Evolutionary conservation across 2,888 invertebrate species (phyloP).

Genomic region (Himalopsyche tibetana): DNA sequence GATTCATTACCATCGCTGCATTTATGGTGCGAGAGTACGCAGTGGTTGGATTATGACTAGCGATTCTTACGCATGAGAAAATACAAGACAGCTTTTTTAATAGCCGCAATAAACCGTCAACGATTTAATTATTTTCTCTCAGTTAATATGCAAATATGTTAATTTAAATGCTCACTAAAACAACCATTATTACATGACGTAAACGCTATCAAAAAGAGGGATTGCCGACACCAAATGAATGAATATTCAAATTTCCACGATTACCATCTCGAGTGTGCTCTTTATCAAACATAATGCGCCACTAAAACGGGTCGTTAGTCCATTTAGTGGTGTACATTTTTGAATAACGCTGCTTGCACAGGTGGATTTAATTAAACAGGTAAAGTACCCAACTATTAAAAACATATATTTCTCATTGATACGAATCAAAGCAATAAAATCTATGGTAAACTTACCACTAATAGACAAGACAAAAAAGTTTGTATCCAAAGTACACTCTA

Average conservation of each 20-base stretch:
- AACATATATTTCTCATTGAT: slow-evolving; percentile 19
- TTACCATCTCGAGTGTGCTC: slow-evolving; percentile 41
- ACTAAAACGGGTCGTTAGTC: slow-evolving; percentile 44
- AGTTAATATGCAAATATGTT: slow-evolving; percentile 36
- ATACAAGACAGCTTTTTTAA: not conserved
- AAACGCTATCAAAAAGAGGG: slow-evolving; percentile 40
- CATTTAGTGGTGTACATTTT: slow-evolving; percentile 36
- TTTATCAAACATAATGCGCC: slow-evolving; percentile 41
- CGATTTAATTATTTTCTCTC: slow-evolving; percentile 40
- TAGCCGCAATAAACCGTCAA: slow-evolving; percentile 37
- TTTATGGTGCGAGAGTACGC: too few species aligned
- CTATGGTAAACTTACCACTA: too few species aligned
- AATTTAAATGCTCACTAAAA: slow-evolving; percentile 45
- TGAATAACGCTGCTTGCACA: not conserved
- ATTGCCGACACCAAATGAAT: slow-evolving; percentile 36
- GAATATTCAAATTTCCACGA: slow-evolving; percentile 47
- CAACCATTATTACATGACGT: slow-evolving; percentile 32
- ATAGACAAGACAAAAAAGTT: too few species aligned
- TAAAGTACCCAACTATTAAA: slow-evolving; percentile 23
- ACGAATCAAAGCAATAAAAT: not conserved
- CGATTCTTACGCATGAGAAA: slow-evolving; percentile 8
- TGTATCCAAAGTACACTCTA: too few species aligned
- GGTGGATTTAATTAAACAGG: slow-evolving; percentile 27
- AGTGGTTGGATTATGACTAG: not conserved
- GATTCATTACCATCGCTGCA: too few species aligned